phyloP scores from a whole-genome alignment of 2,888 invertebrate species.

The Calameuta idolon region DNA sequence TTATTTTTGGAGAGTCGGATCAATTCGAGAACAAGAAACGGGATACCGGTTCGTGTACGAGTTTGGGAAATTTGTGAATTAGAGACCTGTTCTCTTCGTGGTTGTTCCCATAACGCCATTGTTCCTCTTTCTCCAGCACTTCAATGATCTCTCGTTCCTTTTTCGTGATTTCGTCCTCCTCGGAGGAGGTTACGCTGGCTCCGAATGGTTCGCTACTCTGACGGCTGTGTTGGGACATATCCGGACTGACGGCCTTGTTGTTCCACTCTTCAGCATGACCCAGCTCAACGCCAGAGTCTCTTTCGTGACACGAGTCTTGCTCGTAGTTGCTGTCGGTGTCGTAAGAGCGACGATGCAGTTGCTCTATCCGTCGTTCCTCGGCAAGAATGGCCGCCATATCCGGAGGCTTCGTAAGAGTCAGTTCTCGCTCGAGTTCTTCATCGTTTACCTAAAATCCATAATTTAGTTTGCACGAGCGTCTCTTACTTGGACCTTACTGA shows the following conservation, averaged over 20 bases:
- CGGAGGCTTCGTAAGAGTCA: slow-evolving; percentile 79
- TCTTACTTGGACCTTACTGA: not conserved
- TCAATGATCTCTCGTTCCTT: slow-evolving; percentile 77
- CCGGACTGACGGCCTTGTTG: slow-evolving; percentile 63
- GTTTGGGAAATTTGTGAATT: not conserved
- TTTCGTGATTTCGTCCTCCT: slow-evolving; percentile 81
- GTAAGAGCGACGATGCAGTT: slow-evolving; percentile 80
- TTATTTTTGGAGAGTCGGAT: not conserved
- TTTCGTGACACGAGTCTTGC: slow-evolving; percentile 68
- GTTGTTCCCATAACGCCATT: slow-evolving; percentile 69
- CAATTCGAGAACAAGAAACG: not conserved
- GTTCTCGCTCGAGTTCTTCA: slow-evolving; percentile 76
- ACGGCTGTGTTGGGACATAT: slow-evolving; percentile 76
- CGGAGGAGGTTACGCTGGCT: slow-evolving; percentile 78
- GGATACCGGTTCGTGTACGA: not conserved
- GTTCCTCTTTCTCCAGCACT: slow-evolving; percentile 73
- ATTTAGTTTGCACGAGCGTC: not conserved
- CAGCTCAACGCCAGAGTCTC: slow-evolving; percentile 84
- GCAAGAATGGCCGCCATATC: slow-evolving; percentile 85
- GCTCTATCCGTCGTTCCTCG: slow-evolving; percentile 82
- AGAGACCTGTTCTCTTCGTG: slow-evolving; percentile 57
- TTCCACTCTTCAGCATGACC: slow-evolving; percentile 69
- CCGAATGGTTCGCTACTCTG: slow-evolving; percentile 84
- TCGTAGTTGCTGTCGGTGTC: slow-evolving; percentile 74
- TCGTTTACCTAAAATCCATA: slow-evolving; percentile 70